Conservation (phyloP, 2,888 invertebrate species). For the Ophion ellenae region DNA sequence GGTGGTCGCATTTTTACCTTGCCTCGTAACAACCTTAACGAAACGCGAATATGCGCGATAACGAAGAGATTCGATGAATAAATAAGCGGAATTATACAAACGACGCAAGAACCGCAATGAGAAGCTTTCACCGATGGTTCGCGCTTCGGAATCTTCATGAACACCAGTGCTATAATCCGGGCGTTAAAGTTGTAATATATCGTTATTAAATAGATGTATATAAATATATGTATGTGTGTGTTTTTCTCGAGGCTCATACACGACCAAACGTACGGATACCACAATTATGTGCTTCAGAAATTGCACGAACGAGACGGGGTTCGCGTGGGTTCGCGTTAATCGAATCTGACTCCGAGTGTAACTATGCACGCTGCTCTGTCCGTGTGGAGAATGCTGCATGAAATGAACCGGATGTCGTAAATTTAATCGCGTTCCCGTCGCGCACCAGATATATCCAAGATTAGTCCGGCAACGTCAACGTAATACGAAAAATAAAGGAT, state of each 20-base stretch:
- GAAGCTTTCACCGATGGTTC: conserved; percentile 21
- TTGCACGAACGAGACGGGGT: conserved; percentile 32
- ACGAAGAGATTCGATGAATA: background rate
- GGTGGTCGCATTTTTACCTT: too few species aligned
- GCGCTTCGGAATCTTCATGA: conserved; percentile 41
- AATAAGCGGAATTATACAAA: background rate
- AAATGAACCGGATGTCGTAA: conserved; percentile 62
- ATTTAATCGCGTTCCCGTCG: conserved; percentile 55
- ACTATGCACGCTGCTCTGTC: conserved; percentile 5
- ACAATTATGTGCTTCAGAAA: conserved; percentile 44
- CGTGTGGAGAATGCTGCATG: conserved; percentile 20
- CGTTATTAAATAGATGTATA: conserved; percentile 8
- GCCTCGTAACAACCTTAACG: background rate
- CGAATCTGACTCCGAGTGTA: conserved; percentile 56
- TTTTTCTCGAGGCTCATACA: background rate
- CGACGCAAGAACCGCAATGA: background rate
- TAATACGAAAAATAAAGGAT: conserved; percentile 17
- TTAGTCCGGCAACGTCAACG: conserved; percentile 16
- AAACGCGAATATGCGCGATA: background rate
- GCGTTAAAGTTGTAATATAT: conserved; percentile 29
- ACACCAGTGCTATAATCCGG: conserved; percentile 16
- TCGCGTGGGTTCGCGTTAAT: conserved; percentile 60
- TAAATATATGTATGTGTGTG: background rate
- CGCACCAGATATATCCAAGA: conserved; percentile 12
- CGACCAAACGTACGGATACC: background rate